Evolutionary conservation across 1,140 invertebrate genomes (phyloP).

Genomic region (Scylla paramamosain): DNA sequence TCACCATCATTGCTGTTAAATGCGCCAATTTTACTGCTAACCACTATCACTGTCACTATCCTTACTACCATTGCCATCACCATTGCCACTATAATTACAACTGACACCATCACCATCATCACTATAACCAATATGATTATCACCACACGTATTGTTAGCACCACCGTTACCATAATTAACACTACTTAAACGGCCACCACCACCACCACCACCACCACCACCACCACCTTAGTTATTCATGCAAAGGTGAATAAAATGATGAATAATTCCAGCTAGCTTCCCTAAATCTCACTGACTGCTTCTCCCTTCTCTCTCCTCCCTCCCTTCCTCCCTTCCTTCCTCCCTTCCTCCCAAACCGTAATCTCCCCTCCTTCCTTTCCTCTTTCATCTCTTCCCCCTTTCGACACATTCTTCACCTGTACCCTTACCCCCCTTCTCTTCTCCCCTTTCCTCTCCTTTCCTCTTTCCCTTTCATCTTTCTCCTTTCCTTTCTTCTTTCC

Average conservation of each 20-base stretch:
- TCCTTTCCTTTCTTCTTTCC: not conserved
- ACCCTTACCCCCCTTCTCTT: not conserved
- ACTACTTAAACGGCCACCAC: not conserved
- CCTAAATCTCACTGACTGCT: too few species aligned
- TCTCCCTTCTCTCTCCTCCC: too few species aligned
- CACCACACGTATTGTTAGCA: not conserved
- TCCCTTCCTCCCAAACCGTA: too few species aligned
- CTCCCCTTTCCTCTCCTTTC: not conserved
- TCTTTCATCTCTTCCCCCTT: not conserved
- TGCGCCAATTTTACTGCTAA: not conserved
- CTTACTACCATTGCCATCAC: not conserved
- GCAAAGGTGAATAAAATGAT: too few species aligned
- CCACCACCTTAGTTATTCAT: not conserved
- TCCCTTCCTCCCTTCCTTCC: too few species aligned
- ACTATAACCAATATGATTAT: not conserved
- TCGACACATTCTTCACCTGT: not conserved
- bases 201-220: not conserved
- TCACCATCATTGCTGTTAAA: not conserved
- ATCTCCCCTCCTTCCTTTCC: not conserved
- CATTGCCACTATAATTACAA: not conserved
- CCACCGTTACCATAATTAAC: not conserved
- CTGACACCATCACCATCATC: not conserved
- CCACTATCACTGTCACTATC: not conserved
- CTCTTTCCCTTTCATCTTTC: not conserved
- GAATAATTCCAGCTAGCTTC: too few species aligned